Base-by-base conservation (phyloP, 2,113 vertebrate species). In the Paraplagusia blochii region DNA sequence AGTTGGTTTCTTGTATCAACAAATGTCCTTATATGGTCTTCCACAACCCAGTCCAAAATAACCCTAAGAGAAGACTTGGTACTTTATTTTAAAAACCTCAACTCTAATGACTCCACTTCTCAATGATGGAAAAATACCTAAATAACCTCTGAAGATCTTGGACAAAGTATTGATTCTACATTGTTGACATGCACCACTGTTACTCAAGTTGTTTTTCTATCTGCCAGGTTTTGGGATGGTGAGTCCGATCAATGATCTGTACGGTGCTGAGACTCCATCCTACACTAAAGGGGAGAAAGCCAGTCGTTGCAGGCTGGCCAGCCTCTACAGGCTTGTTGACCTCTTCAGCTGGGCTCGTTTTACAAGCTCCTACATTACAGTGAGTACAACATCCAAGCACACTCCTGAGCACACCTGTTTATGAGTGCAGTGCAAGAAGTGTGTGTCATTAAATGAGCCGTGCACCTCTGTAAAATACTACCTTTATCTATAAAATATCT, bases 271-370 rank as follows among this genome's bases (percentile, higher is more conserved):
- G 67, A 92, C 93, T 3, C 88, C 92, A 33, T 85, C 88, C 0
- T 95, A 94, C 62, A 88, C 91, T 49, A 97, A 97, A 79, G 93
- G 94, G 69, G 95, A 98, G 83, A 95, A 92, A 56, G 91, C 89
- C 59, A 92, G 87, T 53, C 95, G 95, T 44, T 98, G 95, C 87
- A 95, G 93, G 71, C 90, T 98, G 66, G 95, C 95, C 59, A 93
- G 93, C 73, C 90, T 97, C 53, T 95, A 97, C 71, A 90, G 96
- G 58, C 79, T 98, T 9, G 82, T 89, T 54, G 95, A 98, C 80
- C 90, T 97, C 69, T 96, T 96, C 65, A 93, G 93, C 79, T 97
- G 95, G 95, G 91, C 93, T 72, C 93, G 93, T 73, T 87, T 96
- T 83, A 88, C 93, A 82, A 94, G 91, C 74, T 89, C 93, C 44